Evolutionary conservation across 2,888 invertebrate genomes (phyloP), one percentile per base, ranked within the genome.

Genomic region (Campoplex nolae): DNA sequence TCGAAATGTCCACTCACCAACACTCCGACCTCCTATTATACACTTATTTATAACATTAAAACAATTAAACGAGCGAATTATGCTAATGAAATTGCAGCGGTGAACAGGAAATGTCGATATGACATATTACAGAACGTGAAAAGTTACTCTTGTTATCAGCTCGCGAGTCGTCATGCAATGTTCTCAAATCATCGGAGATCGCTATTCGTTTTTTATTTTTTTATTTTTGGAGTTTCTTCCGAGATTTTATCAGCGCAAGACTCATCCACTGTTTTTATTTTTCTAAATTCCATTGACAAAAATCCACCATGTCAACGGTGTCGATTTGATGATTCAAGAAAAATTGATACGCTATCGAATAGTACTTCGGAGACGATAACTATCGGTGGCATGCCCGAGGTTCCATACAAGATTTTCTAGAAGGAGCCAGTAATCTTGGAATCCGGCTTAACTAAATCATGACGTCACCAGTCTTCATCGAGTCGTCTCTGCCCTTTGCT

Each of bases 1-100:
- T 77, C 82, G 65, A 68, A 88, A 84, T 87, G 88, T 89, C 88
- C 84, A 86, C 85, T 88, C 84, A 85, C 89, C 85, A 88, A 87
- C 13, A 45, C 84, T 90, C 89, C 88, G 86, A 23, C 82, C 78
- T 87, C 70, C 71, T 75, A 84, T 86, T 86, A 56, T 51, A 45
- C 79, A 79, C 73, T 83, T 79, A 79, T 83, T 75, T 79, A 79
- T 83, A 75, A 71, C 62, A 75, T 75, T 79, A 67, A 67, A 83
- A 83, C 78, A 83, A 83, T 86, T 65, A 70, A 79, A 86, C 73
- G 65, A 77, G 71, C 54, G 35, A 71, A 79, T 86, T 65, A 79
- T 85, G 68, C 54, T 70, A 56, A 82, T 56, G 58, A 62, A 51
- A 45, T 38, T 62, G 32, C 6, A 62, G 28, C 58, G 3, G 8